phyloP scores from a whole-genome alignment of 2,113 vertebrate genomes.

The Chelonoidis abingdonii region DNA sequence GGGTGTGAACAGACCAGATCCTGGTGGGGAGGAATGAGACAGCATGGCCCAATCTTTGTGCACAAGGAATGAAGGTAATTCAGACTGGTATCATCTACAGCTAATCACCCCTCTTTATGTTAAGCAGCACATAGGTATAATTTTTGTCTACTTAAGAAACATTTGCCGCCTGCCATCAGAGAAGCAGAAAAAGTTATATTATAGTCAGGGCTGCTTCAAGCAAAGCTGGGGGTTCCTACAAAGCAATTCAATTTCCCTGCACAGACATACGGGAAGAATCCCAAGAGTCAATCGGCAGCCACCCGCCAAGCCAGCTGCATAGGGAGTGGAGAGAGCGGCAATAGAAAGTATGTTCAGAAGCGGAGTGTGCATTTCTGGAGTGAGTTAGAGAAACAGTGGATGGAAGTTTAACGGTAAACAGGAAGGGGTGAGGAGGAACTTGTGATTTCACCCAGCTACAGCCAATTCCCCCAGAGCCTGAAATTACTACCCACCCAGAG shows the following conservation, averaged over 20 bases:
- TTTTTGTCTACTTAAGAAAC: not conserved
- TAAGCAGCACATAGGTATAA: not conserved
- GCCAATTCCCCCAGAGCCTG: rapidly evolving
- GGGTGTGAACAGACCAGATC: rapidly evolving
- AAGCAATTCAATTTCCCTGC: not conserved
- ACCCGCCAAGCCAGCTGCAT: not conserved
- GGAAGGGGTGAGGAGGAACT: not conserved
- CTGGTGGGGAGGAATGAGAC: not conserved
- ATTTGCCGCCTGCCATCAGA: not conserved
- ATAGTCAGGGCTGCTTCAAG: not conserved
- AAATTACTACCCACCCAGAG: rapidly evolving
- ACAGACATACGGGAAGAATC: not conserved
- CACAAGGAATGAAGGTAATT: not conserved
- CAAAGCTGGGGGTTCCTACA: not conserved
- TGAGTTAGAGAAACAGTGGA: rapidly evolving
- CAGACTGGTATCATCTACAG: not conserved
- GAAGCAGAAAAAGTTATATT: not conserved
- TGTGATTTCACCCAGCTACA: not conserved
- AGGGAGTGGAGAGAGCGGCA: not conserved
- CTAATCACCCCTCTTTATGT: rapidly evolving
- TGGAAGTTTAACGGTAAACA: not conserved
- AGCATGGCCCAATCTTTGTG: not conserved
- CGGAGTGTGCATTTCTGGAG: not conserved
- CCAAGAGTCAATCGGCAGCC: not conserved
- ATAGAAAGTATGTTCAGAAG: not conserved